These are phyloP conservation scores for Antheraea assamensis DNA, from an alignment of 2,888 invertebrate genomes.

Conservation along the genomic window DNA sequence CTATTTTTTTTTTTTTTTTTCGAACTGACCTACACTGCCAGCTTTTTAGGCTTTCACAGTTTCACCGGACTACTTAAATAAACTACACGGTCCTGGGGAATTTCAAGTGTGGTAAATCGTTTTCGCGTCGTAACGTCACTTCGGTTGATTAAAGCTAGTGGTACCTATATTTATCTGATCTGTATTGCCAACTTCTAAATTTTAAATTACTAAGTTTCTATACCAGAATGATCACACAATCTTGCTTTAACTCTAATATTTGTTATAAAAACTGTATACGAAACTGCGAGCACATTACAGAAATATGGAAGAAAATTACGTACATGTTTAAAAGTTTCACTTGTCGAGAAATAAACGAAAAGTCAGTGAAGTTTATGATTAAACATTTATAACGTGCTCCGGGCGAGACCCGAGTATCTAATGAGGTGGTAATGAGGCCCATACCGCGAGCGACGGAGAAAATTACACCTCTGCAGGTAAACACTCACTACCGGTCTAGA, in stretches of 20 bases:
- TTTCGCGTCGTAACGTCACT: neutral
- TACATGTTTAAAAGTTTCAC: neutral
- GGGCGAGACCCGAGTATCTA: slow-evolving; percentile 30
- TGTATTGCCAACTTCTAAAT: too few species aligned
- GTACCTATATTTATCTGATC: too few species aligned
- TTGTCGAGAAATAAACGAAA: neutral
- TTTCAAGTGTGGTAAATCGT: neutral
- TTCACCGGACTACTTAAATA: too few species aligned
- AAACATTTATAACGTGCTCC: slow-evolving; percentile 24
- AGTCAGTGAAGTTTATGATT: slow-evolving; percentile 27
- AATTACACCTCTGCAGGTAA: slow-evolving; percentile 14
- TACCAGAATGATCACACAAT: too few species aligned
- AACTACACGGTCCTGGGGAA: neutral
- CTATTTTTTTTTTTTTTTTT: too few species aligned
- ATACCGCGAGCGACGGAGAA: slow-evolving; percentile 18
- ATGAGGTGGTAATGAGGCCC: slow-evolving; percentile 49
- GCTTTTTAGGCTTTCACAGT: too few species aligned
- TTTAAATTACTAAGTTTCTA: too few species aligned
- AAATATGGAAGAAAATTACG: neutral
- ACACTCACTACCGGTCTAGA: slow-evolving; percentile 5
- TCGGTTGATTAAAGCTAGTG: too few species aligned
- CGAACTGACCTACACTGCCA: too few species aligned
- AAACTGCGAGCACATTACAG: too few species aligned
- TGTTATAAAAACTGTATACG: too few species aligned
- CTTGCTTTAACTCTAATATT: too few species aligned